Conservation (phyloP, 1,140 invertebrate species). For the Ostrea edulis region DNA sequence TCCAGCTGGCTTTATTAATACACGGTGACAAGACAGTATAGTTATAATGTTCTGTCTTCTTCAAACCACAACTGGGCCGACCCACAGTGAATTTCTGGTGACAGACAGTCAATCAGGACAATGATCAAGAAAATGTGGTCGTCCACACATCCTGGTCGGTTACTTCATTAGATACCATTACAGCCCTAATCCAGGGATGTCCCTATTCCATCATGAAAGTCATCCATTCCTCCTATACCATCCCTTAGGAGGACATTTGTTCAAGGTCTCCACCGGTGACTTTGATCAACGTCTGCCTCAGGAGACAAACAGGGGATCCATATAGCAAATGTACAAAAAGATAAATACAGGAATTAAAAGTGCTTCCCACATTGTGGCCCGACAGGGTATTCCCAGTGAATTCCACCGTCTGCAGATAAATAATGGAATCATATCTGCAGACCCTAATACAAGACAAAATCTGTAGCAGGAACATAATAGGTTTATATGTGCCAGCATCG, state of each 20-base stretch:
- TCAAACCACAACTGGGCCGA: not conserved
- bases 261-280: not conserved
- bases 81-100: not conserved
- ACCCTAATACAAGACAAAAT: no score
- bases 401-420: not conserved
- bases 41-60: not conserved
- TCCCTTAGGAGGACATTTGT: not conserved
- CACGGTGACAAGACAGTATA: not conserved
- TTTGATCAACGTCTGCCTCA: not conserved
- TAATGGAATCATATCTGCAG: not conserved
- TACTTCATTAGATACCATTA: slow-evolving; percentile 27
- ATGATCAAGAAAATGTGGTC: not conserved
- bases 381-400: not conserved
- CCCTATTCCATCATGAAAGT: not conserved
- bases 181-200: not conserved
- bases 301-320: not conserved
- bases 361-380: not conserved
- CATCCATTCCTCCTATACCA: not conserved
- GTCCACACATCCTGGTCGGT: not conserved
- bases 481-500: no score
- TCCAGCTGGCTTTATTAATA: not conserved
- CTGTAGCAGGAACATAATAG: no score
- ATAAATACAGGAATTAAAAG: not conserved
- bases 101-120: not conserved
- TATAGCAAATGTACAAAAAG: not conserved